Evolutionary conservation across 2,888 invertebrate species (phyloP), one percentile per base, ranked within the genome.

Genomic region (Polyploca ridens): DNA sequence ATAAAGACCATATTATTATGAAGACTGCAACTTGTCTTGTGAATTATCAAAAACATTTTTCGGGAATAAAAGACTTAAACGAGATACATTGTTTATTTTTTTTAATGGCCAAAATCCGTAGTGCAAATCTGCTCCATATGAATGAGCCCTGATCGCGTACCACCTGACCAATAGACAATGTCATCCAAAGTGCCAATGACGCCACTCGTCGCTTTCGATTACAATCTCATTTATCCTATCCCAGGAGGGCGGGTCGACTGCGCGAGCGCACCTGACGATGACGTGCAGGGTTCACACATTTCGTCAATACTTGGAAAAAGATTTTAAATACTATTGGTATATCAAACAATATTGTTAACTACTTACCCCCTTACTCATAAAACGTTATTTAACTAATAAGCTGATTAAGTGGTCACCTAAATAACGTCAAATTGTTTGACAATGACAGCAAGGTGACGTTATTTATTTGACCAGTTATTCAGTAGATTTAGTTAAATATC

Each of bases 131-230:
- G 61, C 16, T 57, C 0, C n/a, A n/a, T n/a, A 38, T 46, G 61
- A 19, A 16, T 19, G 16, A 4, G 54, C 54, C 44, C 49, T n/a
- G n/a, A n/a, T 16, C 16, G n/a, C n/a, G 54, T 19, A 19, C 58
- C 62, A 64, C 62, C 64, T 62, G 61, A 49, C 59, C 54, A 60
- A 64, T 54, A 57, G 62, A 62, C 54, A 57, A 49, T 62, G 44
- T 41, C 60, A 62, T 57, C 68, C 41, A 58, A 58, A 66, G 62
- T 63, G 63, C 49, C 58, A 67, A 66, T 72, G 73, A 72, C 72
- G 75, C 63, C 70, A 66, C 62, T 60, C 62, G 44, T 46, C 65
- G 49, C 49, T 63, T 67, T 65, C 62, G 70, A 72, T 71, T 64
- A 64, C 63, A 65, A 72, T 68, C 68, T 58, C 27, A 38, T 58